Percentiles rank a stretch among this genome's conserved stretches.
Evolutionary conservation across 2,113 vertebrate genomes (phyloP).

Genomic region (Syngnathus floridae): DNA sequence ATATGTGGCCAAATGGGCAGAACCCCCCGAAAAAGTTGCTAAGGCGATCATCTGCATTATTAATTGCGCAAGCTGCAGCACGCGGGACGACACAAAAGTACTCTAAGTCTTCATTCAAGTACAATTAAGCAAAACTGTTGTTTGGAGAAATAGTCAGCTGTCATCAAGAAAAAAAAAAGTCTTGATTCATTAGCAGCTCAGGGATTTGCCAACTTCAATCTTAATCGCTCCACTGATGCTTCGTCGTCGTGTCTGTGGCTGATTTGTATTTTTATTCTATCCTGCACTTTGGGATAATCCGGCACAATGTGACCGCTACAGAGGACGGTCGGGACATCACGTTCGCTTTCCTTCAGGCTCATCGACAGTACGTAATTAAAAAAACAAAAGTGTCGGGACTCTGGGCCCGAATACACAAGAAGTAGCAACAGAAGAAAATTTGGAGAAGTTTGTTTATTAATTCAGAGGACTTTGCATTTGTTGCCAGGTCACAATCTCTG

Average conservation of each 20-base stretch:
- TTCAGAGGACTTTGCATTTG: neutral
- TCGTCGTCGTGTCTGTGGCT: constrained; percentile 48
- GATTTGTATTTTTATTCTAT: constrained; percentile 52
- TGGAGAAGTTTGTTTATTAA: neutral
- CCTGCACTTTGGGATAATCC: constrained; percentile 57
- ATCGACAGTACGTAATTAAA: constrained; percentile 2
- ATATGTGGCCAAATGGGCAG: constrained; percentile 59
- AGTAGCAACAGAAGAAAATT: neutral
- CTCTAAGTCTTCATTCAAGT: constrained; percentile 49
- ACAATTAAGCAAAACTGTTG: constrained; percentile 40
- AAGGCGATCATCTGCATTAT: constrained; percentile 56
- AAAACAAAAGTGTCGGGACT: neutral
- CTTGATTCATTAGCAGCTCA: constrained; percentile 64
- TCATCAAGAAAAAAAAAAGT: constrained; percentile 48
- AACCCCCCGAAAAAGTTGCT: constrained; percentile 39
- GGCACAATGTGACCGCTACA: constrained; percentile 49
- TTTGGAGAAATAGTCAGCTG: constrained; percentile 43
- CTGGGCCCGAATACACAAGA: neutral
- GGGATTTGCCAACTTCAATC: constrained; percentile 60
- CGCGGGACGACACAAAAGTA: constrained; percentile 42
- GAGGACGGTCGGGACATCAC: constrained; percentile 53
- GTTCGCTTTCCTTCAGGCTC: neutral
- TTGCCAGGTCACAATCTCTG: neutral
- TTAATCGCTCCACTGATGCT: constrained; percentile 57
- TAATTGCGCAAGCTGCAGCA: constrained; percentile 50